A percentile compares a stretch with the other conserved stretches of the same genome.
phyloP scores from a whole-genome alignment of 2,797 vertebrate species.

The Cetoscarus ocellatus region DNA sequence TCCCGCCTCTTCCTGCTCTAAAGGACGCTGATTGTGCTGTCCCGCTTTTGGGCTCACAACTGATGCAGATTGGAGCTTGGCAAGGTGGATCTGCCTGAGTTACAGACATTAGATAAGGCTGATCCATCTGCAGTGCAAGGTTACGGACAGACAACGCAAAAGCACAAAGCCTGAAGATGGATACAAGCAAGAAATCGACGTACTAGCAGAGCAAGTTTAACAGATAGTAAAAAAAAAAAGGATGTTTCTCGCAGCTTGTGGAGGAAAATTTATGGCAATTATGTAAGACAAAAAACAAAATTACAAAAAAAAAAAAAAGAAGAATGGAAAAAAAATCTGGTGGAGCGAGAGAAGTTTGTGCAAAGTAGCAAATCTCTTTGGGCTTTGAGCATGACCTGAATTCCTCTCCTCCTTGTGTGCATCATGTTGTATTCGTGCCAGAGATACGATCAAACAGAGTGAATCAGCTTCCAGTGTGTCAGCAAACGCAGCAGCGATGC shows the following conservation, averaged over 20 bases:
- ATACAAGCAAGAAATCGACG: not conserved
- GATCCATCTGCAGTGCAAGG: too few relatives aligned
- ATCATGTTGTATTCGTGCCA: constrained; percentile 62
- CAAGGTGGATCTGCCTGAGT: too few relatives aligned
- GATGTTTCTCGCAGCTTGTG: not conserved
- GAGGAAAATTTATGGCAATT: constrained; percentile 46
- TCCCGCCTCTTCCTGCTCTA: too few relatives aligned
- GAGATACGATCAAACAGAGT: constrained; percentile 73
- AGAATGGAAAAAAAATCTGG: constrained; percentile 16
- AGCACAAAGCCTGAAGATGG: not conserved
- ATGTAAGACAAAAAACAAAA: constrained; percentile 41
- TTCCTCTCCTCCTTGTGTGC: constrained; percentile 70
- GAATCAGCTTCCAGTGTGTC: constrained; percentile 66
- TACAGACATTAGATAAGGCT: too few relatives aligned
- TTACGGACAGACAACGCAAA: too few relatives aligned
- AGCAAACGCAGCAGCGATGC: constrained; percentile 49
- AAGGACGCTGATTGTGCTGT: too few relatives aligned
- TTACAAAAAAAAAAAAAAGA: too few relatives aligned
- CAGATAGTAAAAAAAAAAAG: constrained; percentile 3
- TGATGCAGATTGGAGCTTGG: too few relatives aligned
- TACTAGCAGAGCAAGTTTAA: constrained; percentile 1
- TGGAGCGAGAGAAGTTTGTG: constrained; percentile 52
- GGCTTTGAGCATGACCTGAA: constrained; percentile 73
- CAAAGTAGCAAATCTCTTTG: constrained; percentile 58
- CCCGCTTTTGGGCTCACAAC: too few relatives aligned